Evolutionary conservation across 2,113 vertebrate species (phyloP).

Genomic region (Steatornis caripensis): DNA sequence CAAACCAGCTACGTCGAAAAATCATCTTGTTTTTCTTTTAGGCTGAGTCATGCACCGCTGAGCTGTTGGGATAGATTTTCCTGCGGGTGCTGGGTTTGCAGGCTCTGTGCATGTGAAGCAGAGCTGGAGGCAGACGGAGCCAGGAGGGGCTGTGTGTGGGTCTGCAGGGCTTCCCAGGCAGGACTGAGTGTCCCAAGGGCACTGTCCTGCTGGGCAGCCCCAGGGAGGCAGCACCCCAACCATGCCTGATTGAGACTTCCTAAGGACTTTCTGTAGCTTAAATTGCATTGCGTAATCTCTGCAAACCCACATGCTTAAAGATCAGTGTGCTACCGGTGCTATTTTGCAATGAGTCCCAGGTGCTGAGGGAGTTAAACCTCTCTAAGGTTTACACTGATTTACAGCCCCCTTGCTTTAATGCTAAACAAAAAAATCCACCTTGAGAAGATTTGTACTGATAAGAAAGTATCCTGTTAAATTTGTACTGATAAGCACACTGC

Average conservation of each 20-base stretch:
- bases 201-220: not conserved
- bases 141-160: not conserved
- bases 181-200: fast-evolving
- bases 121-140: not conserved
- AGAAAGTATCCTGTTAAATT: not conserved
- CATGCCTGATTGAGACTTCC: not conserved
- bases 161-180: not conserved
- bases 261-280: not conserved
- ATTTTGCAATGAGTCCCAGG: not conserved
- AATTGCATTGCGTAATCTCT: fast-evolving
- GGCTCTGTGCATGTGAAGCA: fast-evolving
- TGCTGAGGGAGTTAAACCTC: not conserved
- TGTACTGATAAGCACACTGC: not conserved
- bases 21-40: not conserved
- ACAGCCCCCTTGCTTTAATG: not conserved
- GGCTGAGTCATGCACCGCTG: not conserved
- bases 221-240: not conserved
- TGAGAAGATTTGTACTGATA: not conserved
- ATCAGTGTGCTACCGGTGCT: not conserved
- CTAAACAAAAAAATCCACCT: not conserved
- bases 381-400: not conserved
- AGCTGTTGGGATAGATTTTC: not conserved
- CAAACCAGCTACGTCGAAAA: fast-evolving
- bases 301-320: not conserved
- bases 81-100: not conserved